Percentiles rank a stretch among this genome's conserved stretches.
These are phyloP conservation scores for Gnathonemus longibarbis DNA, from an alignment of 2,113 vertebrate genomes.

Conservation along the genomic window DNA sequence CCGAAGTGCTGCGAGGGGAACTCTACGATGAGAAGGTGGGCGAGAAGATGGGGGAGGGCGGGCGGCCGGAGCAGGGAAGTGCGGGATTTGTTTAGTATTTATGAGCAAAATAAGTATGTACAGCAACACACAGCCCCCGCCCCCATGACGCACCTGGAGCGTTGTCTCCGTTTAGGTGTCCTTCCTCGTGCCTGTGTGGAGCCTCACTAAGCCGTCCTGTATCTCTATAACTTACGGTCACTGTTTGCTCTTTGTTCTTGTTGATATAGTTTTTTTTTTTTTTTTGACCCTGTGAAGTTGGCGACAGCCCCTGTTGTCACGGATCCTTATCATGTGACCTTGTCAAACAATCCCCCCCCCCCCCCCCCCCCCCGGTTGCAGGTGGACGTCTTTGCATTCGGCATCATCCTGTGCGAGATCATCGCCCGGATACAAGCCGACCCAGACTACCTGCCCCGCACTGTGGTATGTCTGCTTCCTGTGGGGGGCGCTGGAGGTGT, in stretches of 20 bases:
- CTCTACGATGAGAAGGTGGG: slow-evolving; percentile 87
- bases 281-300: background rate
- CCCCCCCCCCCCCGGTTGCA: slow-evolving; percentile 17
- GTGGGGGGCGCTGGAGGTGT: background rate
- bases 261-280: background rate
- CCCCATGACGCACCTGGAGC: no score
- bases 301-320: background rate
- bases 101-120: no score
- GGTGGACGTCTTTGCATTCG: slow-evolving; percentile 79
- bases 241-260: background rate
- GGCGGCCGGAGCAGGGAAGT: no score
- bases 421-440: slow-evolving; percentile 88
- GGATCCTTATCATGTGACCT: background rate
- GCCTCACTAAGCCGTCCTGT: background rate
- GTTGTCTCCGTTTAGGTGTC: background rate
- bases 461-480: slow-evolving; percentile 62
- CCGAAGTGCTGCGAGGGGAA: slow-evolving; percentile 85
- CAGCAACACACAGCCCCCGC: no score
- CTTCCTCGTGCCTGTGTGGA: background rate
- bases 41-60: background rate
- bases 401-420: slow-evolving; percentile 90
- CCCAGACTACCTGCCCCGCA: slow-evolving; percentile 85
- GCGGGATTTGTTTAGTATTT: background rate
- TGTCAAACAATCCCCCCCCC: background rate
- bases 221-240: background rate